Evolutionary conservation across 2,888 invertebrate species (phyloP).

Genomic region (Scaptodrosophila latifasciaeformis): DNA sequence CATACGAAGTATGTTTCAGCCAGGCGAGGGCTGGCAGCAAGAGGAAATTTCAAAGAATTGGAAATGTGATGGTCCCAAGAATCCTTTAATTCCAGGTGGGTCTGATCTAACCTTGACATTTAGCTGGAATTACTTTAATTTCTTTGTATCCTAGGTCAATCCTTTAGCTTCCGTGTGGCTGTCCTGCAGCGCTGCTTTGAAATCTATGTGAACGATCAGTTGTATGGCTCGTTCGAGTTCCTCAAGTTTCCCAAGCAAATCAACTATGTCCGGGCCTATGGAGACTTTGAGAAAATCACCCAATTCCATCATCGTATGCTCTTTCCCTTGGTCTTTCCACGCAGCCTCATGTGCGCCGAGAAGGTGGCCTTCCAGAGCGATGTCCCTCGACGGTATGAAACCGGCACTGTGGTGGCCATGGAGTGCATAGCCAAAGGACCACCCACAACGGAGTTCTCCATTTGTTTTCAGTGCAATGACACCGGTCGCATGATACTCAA

Average conservation of each 20-base stretch:
- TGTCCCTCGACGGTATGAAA: constrained; percentile 72
- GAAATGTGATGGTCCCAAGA: constrained; percentile 73
- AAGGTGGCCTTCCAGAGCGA: constrained; percentile 74
- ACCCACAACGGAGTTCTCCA: constrained; percentile 71
- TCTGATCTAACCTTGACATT: too few relatives aligned
- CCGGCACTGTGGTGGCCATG: constrained; percentile 73
- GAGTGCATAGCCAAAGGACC: constrained; percentile 74
- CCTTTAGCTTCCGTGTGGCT: constrained; percentile 72
- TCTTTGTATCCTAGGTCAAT: constrained; percentile 56
- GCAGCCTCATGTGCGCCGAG: constrained; percentile 65
- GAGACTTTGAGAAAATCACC: constrained; percentile 74
- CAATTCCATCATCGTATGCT: constrained; percentile 74
- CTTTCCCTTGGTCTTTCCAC: constrained; percentile 72
- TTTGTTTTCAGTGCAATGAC: constrained; percentile 74
- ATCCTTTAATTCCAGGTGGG: constrained; percentile 71
- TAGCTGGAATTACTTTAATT: neutral
- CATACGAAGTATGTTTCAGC: constrained; percentile 74
- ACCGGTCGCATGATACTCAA: constrained; percentile 71
- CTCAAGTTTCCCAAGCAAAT: constrained; percentile 73
- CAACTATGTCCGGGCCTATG: constrained; percentile 69
- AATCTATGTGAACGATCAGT: constrained; percentile 74
- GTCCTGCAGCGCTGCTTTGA: constrained; percentile 74
- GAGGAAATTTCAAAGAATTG: constrained; percentile 75
- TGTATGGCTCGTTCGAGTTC: constrained; percentile 73
- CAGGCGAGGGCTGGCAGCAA: constrained; percentile 74